Conservation (phyloP, 2,113 vertebrate species). For the Scartelaos histophorus region DNA sequence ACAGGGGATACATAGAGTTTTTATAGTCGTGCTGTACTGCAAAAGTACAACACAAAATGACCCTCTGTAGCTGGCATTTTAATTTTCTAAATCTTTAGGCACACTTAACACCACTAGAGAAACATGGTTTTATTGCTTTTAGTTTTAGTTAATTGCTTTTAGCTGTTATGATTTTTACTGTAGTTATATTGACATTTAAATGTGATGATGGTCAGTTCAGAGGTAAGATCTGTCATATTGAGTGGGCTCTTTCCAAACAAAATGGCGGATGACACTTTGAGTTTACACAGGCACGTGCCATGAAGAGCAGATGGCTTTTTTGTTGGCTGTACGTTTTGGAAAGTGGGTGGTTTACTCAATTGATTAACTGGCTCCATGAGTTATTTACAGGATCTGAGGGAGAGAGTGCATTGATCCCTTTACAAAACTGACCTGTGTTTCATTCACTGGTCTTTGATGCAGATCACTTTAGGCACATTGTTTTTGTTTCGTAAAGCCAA, state of each 20-base stretch:
- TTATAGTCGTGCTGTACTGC: background rate
- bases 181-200: background rate
- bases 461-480: conserved; percentile 22
- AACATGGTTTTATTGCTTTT: background rate
- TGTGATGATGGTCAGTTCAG: background rate
- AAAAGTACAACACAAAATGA: background rate
- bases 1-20: background rate
- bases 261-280: background rate
- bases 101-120: background rate
- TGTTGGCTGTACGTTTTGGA: conserved; percentile 32
- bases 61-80: background rate
- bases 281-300: conserved; percentile 8
- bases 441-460: conserved; percentile 20
- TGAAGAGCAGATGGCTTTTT: conserved; percentile 9
- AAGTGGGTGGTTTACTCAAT: conserved; percentile 24
- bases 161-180: background rate
- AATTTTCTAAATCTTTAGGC: background rate
- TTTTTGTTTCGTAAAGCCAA: conserved; percentile 31
- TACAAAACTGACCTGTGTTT: conserved; percentile 27
- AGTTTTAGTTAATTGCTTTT: no score
- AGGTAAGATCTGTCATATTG: background rate
- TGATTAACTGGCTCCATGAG: conserved; percentile 42
- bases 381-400: conserved; percentile 17
- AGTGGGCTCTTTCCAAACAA: background rate
- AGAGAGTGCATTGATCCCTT: conserved; percentile 19